Percentiles rank a stretch among this genome's conserved stretches.
Conservation (phyloP, 2,113 vertebrate species). For the Tricholaema leucomelas region DNA sequence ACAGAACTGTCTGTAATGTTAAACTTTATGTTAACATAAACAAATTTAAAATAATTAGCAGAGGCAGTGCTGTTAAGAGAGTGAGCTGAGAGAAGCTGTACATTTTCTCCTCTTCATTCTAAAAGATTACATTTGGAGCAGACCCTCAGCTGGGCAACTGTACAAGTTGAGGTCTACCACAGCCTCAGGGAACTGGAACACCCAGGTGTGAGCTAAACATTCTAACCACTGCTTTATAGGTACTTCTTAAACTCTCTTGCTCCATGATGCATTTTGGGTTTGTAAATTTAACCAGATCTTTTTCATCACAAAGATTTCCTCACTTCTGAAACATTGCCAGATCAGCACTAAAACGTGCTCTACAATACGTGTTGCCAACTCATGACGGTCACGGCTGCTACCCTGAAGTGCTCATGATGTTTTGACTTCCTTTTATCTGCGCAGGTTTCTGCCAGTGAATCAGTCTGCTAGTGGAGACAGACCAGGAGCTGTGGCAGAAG, state of each 20-base stretch:
- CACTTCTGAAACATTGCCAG: constrained; percentile 14
- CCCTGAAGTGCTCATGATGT: constrained; percentile 4
- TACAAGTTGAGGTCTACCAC: neutral
- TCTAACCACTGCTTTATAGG: neutral
- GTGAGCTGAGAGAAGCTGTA: neutral
- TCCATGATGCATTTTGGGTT: neutral
- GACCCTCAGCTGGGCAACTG: neutral
- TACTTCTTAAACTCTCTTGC: neutral
- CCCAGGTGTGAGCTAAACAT: neutral
- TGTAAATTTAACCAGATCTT: neutral
- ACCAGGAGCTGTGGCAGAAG: neutral
- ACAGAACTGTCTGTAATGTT: neutral
- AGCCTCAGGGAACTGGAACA: neutral
- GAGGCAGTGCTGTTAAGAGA: neutral
- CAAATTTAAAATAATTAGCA: neutral
- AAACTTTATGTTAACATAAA: neutral
- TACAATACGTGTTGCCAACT: constrained; percentile 3
- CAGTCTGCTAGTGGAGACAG: constrained; percentile 12
- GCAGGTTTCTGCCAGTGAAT: constrained; percentile 35
- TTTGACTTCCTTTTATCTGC: constrained; percentile 37
- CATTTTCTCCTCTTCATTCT: neutral
- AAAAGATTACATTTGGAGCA: neutral
- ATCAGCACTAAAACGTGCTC: neutral
- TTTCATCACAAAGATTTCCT: constrained; percentile 22
- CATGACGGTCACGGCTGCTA: constrained; percentile 11